Base-by-base conservation (phyloP, 1,140 invertebrate species). In the Drosophila quadrilineata region DNA sequence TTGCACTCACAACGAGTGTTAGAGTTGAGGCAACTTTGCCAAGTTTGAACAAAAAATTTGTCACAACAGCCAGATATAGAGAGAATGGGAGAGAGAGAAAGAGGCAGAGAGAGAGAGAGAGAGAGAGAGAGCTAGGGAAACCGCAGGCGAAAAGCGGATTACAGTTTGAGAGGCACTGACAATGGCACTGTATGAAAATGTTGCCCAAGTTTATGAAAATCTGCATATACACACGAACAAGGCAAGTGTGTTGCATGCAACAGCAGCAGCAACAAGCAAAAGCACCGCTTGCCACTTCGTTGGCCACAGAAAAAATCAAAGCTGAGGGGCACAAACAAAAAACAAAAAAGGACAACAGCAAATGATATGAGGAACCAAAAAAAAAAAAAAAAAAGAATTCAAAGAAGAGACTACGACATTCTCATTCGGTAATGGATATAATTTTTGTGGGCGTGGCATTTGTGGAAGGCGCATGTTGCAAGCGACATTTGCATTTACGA, bases 401-500 rank as follows among this genome's bases (percentile, higher is more conserved):
- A 48, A 28, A 19, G n/a, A n/a, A 19, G 41, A 33, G 22, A 43
- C 24, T 10, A 66, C 59, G 22, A 65, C 26, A 6, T 21, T 62
- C 33, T 48, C 64, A 67, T 67, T 62, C 49, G 38, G 49, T 62
- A 67, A 67, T 67, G 58, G 64, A 48, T 62, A 62, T n/a, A n/a
- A n/a, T n/a, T n/a, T 49, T 67, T 57, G 6, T 36, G 19, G 43
- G 54, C 57, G 64, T 26, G 38, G 43, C 54, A 16, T 19, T 17
- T 1, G 16, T 8, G 8, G 26, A 45, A 28, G 40, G 33, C n/a
- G 49, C 46, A 33, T 12, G 16, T 54, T 66, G 65, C 28, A 6
- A 50, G 21, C 56, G 65, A 68, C 65, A 68, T 68, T 63, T 68
- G 59, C 65, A 68, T 68, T 63, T 63, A n/a, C n/a, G n/a, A n/a